A percentile compares a stretch with the other conserved stretches of the same genome.
phyloP scores from a whole-genome alignment of 2,888 invertebrate species.

The Cantharis rustica region DNA sequence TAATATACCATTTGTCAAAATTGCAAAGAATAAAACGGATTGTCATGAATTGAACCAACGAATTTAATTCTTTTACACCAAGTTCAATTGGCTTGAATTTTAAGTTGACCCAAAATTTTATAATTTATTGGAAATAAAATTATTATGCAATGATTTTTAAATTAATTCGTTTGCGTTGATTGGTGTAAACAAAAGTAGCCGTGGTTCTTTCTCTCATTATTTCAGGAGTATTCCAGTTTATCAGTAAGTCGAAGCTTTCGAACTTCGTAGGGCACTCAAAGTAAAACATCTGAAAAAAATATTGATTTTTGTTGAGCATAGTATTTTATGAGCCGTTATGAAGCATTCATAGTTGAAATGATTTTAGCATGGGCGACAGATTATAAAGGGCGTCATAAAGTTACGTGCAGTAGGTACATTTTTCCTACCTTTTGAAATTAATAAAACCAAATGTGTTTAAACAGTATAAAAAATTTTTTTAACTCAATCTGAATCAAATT shows the following conservation, averaged over 20 bases:
- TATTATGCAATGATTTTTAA: too few relatives aligned
- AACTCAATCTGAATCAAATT: slow-evolving; percentile 2
- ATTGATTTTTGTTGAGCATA: neutral
- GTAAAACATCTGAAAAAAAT: neutral
- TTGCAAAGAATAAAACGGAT: neutral
- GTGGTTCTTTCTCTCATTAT: too few relatives aligned
- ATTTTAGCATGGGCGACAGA: neutral
- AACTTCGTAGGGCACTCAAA: too few relatives aligned
- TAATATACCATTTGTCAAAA: neutral
- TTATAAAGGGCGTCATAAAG: neutral
- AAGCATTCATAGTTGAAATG: too few relatives aligned
- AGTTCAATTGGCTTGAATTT: too few relatives aligned
- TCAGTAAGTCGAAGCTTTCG: too few relatives aligned
- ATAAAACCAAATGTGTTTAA: neutral
- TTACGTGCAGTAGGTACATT: neutral
- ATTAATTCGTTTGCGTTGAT: too few relatives aligned
- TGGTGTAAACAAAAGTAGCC: too few relatives aligned
- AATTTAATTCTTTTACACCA: too few relatives aligned
- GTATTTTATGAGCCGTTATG: neutral
- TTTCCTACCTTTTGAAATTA: neutral
- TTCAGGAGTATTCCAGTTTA: too few relatives aligned
- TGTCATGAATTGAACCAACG: neutral
- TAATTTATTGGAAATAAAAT: too few relatives aligned
- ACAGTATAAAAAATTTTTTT: neutral
- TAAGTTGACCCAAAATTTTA: too few relatives aligned